Evolutionary conservation across 2,888 invertebrate species (phyloP), one percentile per base, ranked within the genome.

Genomic region (Apodemia hepburni): DNA sequence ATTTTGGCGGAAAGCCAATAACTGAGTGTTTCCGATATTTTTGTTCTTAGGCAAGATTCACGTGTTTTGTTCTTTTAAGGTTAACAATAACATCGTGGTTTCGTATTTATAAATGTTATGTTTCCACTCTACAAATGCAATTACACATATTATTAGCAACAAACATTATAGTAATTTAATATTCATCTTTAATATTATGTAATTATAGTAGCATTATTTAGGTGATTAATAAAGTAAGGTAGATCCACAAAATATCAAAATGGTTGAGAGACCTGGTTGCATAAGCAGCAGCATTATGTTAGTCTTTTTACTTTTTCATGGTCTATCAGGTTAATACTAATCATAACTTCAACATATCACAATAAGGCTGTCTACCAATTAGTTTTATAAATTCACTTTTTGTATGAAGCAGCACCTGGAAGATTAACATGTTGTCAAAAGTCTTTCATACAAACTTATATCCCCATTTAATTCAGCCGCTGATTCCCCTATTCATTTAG

Each of bases 1-100:
- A 69, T 69, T 60, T 81, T 88, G 88, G 90, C 83, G 66, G 49
- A 64, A 54, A 65, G 82, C 90, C 89, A 88, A 80, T 72, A 73
- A 73, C n/a, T 58, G 67, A 79, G 77, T 87, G 83, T 88, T 89
- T 89, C 84, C 80, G 85, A 82, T 90, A 90, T 90, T 88, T 89
- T 77, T 79, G 85, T 87, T 82, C 87, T 58, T 72, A 78, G 81
- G 80, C 80, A 82, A 83, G 78, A 81, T 85, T 82, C 79, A 74
- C 73, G 71, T 78, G 78, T 77, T 82, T 84, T 84, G 78, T 79
- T 84, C 85, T 81, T 87, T 79, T 85, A 84, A 75, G 83, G 85
- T 75, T 73, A 76, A 84, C 68, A 76, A 78, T 67, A 80, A 77
- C 66, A 62, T 65, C 68, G 73, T 75, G 75, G 73, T 69, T 68